These are phyloP conservation scores for Danio kyathit DNA, from an alignment of 2,797 vertebrate genomes.

Conservation along the genomic window DNA sequence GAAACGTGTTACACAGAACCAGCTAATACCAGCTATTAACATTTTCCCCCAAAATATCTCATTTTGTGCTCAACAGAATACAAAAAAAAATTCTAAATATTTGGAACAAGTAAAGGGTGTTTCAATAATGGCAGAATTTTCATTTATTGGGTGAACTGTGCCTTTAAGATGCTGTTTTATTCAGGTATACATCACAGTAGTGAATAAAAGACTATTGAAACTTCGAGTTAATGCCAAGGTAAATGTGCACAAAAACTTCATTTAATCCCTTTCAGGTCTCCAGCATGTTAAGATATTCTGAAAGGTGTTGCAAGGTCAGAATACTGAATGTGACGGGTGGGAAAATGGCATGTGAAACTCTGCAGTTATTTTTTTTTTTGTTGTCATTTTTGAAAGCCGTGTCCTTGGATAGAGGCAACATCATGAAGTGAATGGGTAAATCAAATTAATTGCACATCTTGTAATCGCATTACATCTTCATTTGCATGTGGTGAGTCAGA, in stretches of 20 bases:
- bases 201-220: no score
- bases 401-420: slow-evolving; percentile 78
- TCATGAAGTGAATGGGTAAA: slow-evolving; percentile 76
- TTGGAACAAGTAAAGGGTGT: no score
- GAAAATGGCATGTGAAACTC: not conserved
- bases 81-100: no score
- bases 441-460: slow-evolving; percentile 83
- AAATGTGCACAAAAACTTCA: not conserved
- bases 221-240: no score
- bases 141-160: no score
- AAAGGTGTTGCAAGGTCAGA: slow-evolving; percentile 16
- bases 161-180: no score
- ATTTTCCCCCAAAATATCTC: no score
- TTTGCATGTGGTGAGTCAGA: slow-evolving; percentile 82
- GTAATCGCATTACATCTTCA: slow-evolving; percentile 85
- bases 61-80: no score
- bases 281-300: slow-evolving; percentile 13
- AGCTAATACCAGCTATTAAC: no score
- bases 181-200: no score
- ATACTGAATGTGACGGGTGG: not conserved
- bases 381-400: slow-evolving; percentile 68
- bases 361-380: not conserved
- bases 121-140: no score
- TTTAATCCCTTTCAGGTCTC: not conserved
- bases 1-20: no score